A percentile compares a stretch with the other conserved stretches of the same genome.
Evolutionary conservation across 92 coral and sea anemone genomes (phyloP).

Genomic region (Galaxea fascicularis): DNA sequence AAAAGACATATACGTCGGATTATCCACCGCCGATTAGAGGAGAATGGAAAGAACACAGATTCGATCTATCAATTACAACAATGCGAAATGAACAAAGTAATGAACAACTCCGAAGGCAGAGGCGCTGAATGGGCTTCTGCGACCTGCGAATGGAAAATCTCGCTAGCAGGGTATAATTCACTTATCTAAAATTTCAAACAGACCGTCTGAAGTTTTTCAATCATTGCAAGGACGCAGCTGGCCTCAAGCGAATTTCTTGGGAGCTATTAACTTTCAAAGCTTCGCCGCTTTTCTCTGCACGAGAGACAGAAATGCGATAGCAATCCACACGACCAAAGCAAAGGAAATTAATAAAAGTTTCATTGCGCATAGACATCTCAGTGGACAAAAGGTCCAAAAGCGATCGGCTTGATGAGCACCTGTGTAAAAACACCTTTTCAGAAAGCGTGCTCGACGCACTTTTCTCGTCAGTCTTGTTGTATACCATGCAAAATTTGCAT

Average conservation of each 20-base stretch:
- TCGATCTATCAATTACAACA: slow-evolving; percentile 33
- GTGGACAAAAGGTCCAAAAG: slow-evolving; percentile 6
- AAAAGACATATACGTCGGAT: slow-evolving; percentile 65
- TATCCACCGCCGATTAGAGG: slow-evolving; percentile 37
- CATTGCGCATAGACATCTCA: slow-evolving; percentile 19
- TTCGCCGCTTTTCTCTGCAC: slow-evolving; percentile 66
- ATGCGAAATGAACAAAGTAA: slow-evolving; percentile 23
- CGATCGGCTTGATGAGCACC: slow-evolving; percentile 6
- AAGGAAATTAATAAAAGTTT: slow-evolving; percentile 31
- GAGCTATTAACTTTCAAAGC: slow-evolving; percentile 72
- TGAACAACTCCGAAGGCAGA: neutral
- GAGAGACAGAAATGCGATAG: slow-evolving; percentile 54
- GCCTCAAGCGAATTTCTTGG: slow-evolving; percentile 46
- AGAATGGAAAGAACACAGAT: slow-evolving; percentile 39
- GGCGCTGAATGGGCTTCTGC: neutral
- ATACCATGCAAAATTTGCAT: slow-evolving; percentile 71
- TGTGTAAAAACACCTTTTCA: neutral
- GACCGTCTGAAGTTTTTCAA: slow-evolving; percentile 61
- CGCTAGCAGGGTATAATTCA: neutral
- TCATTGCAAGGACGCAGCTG: slow-evolving; percentile 64
- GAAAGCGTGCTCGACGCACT: slow-evolving; percentile 23
- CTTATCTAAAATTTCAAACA: slow-evolving; percentile 52
- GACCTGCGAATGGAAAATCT: slow-evolving; percentile 14
- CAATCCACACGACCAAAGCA: slow-evolving; percentile 21
- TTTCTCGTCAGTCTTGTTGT: slow-evolving; percentile 28